Evolutionary conservation across 2,113 vertebrate species (phyloP).

Genomic region (Nothoprocta pentlandii): DNA sequence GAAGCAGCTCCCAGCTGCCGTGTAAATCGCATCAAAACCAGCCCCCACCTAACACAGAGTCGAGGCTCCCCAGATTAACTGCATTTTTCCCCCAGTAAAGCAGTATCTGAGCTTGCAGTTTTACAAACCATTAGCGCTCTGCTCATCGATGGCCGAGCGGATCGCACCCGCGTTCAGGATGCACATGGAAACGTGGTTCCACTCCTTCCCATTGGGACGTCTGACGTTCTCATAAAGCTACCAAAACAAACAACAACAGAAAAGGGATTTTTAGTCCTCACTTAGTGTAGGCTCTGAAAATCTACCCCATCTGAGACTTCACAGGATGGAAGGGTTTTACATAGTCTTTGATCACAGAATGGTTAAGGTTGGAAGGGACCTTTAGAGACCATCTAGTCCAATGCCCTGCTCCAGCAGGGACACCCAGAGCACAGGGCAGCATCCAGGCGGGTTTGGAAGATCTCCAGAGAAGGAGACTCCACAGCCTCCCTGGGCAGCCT

Average conservation of each 20-base stretch:
- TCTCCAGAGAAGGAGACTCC: too few species aligned
- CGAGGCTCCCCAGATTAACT: background rate
- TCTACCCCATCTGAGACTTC: background rate
- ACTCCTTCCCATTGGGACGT: constrained; percentile 73
- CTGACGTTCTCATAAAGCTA: constrained; percentile 87
- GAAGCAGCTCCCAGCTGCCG: background rate
- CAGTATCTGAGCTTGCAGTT: background rate
- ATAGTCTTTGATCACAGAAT: background rate
- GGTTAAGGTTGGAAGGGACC: too few species aligned
- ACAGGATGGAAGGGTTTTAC: background rate
- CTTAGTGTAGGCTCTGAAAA: background rate
- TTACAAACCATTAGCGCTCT: constrained; percentile 81
- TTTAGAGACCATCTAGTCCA: too few species aligned
- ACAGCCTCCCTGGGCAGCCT: too few species aligned
- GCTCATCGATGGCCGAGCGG: constrained; percentile 87
- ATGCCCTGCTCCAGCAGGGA: too few species aligned
- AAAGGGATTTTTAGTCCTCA: background rate
- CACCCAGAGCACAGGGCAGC: too few species aligned
- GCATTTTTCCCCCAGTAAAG: background rate
- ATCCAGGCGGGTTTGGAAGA: too few species aligned
- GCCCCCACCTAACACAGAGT: background rate
- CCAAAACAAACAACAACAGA: constrained; percentile 52
- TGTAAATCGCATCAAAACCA: background rate
- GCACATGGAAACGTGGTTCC: constrained; percentile 92
- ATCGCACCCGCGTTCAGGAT: constrained; percentile 89